Percentiles rank a stretch among this genome's conserved stretches.
phyloP scores from a whole-genome alignment of 2,113 vertebrate genomes.

The Sander lucioperca region DNA sequence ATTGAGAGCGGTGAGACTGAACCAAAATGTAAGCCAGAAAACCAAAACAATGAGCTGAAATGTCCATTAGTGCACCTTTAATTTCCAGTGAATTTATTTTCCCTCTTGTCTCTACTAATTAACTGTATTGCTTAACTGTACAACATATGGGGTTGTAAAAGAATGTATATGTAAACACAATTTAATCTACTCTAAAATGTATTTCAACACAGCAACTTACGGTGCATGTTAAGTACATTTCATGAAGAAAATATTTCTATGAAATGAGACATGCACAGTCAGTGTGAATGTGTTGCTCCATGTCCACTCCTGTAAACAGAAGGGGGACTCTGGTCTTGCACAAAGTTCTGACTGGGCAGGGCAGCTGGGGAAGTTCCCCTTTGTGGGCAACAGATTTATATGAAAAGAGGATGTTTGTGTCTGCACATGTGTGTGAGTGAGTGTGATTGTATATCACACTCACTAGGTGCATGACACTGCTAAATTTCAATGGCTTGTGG shows the following conservation, averaged over 20 bases:
- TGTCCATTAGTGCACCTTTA: background rate
- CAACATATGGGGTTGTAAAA: no score
- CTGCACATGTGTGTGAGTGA: background rate
- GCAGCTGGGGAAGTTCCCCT: conserved; percentile 71
- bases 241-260: conserved; percentile 8
- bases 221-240: background rate
- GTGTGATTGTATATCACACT: conserved; percentile 26
- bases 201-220: background rate
- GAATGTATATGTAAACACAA: background rate
- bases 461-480: conserved; percentile 50
- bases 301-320: conserved; percentile 39
- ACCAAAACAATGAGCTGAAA: conserved; percentile 6
- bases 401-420: conserved; percentile 62
- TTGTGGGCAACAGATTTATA: conserved; percentile 57
- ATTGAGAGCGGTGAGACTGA: background rate
- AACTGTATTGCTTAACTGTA: background rate
- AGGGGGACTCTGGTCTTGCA: conserved; percentile 44
- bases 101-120: background rate
- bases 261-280: background rate
- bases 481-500: conserved; percentile 45
- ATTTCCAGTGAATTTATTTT: background rate
- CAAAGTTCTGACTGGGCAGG: conserved; percentile 44
- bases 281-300: conserved; percentile 9
- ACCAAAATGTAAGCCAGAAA: background rate
- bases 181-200: background rate